These are phyloP conservation scores for Carposina sasakii DNA, from an alignment of 1,140 invertebrate species.

Conservation along the genomic window DNA sequence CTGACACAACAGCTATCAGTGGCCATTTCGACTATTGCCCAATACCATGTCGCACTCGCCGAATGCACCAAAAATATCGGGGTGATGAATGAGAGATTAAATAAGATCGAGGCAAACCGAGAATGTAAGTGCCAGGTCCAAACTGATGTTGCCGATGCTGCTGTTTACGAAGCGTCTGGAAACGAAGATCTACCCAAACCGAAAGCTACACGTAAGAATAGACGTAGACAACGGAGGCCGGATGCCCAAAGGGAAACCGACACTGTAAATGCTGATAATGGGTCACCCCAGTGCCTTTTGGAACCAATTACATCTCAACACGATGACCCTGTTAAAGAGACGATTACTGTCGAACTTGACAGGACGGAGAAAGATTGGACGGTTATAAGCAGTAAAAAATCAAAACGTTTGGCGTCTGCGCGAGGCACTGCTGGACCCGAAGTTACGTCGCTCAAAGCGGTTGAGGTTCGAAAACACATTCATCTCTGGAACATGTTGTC, in stretches of 20 bases:
- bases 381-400: neutral
- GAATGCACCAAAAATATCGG: neutral
- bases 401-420: neutral
- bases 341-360: neutral
- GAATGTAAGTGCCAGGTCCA: neutral
- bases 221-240: neutral
- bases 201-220: neutral
- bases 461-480: neutral
- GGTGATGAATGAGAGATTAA: neutral
- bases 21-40: neutral
- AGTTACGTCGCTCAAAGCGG: conserved; percentile 1
- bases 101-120: neutral
- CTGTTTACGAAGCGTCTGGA: no score
- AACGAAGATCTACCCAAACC: no score
- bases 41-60: neutral
- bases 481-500: conserved; percentile 12
- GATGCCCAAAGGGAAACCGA: neutral
- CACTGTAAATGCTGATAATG: neutral
- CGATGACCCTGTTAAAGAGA: neutral
- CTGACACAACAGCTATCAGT: neutral
- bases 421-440: conserved; percentile 1
- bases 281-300: neutral
- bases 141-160: neutral
- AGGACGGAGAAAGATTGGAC: neutral
- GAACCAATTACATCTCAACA: neutral